phyloP scores from a whole-genome alignment of 2,888 invertebrate species.

The Theodoxus fluviatilis region DNA sequence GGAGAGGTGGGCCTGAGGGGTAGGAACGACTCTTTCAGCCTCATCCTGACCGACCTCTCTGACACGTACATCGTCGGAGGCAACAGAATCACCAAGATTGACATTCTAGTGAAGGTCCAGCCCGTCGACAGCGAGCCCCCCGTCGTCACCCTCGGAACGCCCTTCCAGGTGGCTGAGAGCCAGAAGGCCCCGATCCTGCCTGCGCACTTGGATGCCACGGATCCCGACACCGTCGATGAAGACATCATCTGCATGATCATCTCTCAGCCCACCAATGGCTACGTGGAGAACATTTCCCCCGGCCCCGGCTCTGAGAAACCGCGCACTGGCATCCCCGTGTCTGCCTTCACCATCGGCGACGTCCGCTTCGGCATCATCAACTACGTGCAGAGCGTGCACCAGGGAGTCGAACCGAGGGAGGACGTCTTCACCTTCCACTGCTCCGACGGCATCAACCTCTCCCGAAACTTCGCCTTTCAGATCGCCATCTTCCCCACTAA shows the following conservation, averaged over 20 bases:
- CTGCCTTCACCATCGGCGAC: constrained; percentile 59
- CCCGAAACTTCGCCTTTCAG: constrained; percentile 48
- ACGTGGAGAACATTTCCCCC: constrained; percentile 62
- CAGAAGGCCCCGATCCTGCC: constrained; percentile 51
- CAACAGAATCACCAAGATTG: constrained; percentile 47
- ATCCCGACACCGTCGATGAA: constrained; percentile 57
- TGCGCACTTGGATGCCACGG: constrained; percentile 53
- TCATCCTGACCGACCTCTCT: constrained; percentile 54
- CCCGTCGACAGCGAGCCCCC: constrained; percentile 62
- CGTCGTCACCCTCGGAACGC: constrained; percentile 44
- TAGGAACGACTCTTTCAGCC: constrained; percentile 52
- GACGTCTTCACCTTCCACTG: constrained; percentile 60
- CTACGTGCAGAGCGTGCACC: constrained; percentile 65
- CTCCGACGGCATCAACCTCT: constrained; percentile 62
- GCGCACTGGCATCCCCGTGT: constrained; percentile 55
- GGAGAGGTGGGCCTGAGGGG: constrained; percentile 55
- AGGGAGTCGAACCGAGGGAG: constrained; percentile 58
- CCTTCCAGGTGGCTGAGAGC: constrained; percentile 57
- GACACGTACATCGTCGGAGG: constrained; percentile 51
- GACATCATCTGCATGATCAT: constrained; percentile 59
- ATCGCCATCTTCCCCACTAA: constrained; percentile 61
- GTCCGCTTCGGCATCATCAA: constrained; percentile 52
- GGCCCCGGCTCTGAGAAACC: constrained; percentile 59
- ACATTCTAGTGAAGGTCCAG: constrained; percentile 51
- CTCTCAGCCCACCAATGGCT: constrained; percentile 59